A percentile compares a stretch with the other conserved stretches of the same genome.
Evolutionary conservation across 2,113 vertebrate genomes (phyloP).

Genomic region (Apteryx mantelli): DNA sequence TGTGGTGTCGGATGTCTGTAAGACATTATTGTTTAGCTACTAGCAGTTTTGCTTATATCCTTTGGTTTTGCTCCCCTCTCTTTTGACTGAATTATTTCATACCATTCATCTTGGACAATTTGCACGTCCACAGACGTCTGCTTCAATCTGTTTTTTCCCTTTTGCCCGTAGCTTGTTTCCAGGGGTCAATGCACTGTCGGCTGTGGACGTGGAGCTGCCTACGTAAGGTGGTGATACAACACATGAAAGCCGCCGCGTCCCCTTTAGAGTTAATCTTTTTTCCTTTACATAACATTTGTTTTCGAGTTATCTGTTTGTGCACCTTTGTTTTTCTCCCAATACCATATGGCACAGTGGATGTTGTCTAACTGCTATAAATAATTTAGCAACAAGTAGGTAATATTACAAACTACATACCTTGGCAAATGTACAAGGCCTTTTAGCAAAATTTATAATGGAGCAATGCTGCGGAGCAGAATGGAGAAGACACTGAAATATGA

Average conservation of each 20-base stretch:
- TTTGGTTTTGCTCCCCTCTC: too few species aligned
- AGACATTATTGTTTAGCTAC: accelerated
- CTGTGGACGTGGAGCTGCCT: background rate
- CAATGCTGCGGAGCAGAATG: background rate
- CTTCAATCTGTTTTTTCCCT: background rate
- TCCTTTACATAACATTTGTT: background rate
- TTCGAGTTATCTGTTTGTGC: background rate
- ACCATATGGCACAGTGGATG: background rate
- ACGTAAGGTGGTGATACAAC: accelerated
- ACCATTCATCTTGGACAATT: background rate
- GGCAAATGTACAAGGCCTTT: background rate
- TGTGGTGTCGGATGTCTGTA: accelerated
- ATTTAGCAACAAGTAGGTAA: background rate
- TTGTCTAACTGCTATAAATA: background rate
- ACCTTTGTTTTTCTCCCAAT: background rate
- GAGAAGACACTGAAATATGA: background rate
- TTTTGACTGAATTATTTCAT: background rate
- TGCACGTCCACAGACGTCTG: background rate
- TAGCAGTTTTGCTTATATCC: background rate
- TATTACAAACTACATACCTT: background rate
- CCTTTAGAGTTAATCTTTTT: background rate
- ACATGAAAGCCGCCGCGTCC: background rate
- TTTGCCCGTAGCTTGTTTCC: background rate
- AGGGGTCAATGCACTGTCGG: accelerated
- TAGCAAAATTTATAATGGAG: background rate